Percentiles rank a stretch among this genome's conserved stretches.
These are phyloP conservation scores for Atherinomorus stipes DNA, from an alignment of 2,113 vertebrate genomes.

Conservation along the genomic window DNA sequence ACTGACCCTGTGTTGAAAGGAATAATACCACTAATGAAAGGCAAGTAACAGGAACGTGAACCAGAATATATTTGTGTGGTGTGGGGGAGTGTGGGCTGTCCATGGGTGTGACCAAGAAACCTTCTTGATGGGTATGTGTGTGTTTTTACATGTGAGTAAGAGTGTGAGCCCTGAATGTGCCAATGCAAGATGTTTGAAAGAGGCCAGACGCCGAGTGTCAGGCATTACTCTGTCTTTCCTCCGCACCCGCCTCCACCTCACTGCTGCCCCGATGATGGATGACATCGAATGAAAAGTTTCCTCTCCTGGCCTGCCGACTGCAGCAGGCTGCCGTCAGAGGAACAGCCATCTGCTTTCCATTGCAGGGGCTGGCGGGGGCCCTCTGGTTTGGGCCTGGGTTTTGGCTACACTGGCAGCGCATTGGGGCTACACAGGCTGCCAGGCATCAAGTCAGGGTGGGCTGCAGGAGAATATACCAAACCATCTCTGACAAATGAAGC, in stretches of 20 bases:
- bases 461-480: conserved; percentile 39
- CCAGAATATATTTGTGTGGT: conserved; percentile 66
- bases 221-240: conserved; percentile 70
- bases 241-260: conserved; percentile 35
- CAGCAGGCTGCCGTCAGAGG: conserved; percentile 73
- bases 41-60: conserved; percentile 61
- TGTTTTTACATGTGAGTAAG: conserved; percentile 64
- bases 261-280: conserved; percentile 81
- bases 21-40: conserved; percentile 79
- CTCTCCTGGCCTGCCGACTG: conserved; percentile 78
- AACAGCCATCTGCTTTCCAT: conserved; percentile 82
- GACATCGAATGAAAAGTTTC: conserved; percentile 83
- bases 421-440: conserved; percentile 24
- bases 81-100: conserved; percentile 32
- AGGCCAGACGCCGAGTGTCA: conserved; percentile 79
- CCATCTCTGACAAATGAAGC: conserved; percentile 45
- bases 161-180: conserved; percentile 75
- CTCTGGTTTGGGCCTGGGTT: conserved; percentile 49
- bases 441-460: conserved; percentile 48
- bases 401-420: conserved; percentile 42
- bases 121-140: conserved; percentile 24
- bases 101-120: not conserved
- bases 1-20: conserved; percentile 57
- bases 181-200: conserved; percentile 76
- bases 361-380: conserved; percentile 60